These are phyloP conservation scores for Saguinus imperator DNA, from an alignment of 2,113 vertebrate genomes.

Conservation along the genomic window DNA sequence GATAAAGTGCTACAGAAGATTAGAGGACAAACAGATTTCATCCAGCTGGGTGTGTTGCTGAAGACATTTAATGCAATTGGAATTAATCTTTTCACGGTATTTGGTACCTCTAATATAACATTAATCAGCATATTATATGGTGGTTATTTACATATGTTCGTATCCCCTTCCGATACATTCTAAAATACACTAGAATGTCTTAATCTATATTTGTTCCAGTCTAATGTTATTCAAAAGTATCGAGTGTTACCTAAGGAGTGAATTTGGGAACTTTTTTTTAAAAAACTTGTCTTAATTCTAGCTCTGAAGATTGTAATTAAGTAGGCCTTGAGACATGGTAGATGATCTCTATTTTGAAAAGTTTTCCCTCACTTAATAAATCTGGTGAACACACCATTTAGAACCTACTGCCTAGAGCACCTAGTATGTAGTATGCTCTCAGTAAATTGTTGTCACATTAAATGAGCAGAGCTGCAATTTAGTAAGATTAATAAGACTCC, in stretches of 20 bases:
- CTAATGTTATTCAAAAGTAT: not conserved
- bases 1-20: slow-evolving; percentile 7
- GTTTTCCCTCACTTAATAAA: slow-evolving; percentile 12
- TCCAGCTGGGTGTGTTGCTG: not conserved
- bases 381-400: slow-evolving; percentile 42
- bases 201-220: not conserved
- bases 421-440: slow-evolving; percentile 59
- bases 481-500: slow-evolving; percentile 66
- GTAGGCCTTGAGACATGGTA: not conserved
- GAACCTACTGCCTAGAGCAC: slow-evolving; percentile 36
- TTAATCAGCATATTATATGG: slow-evolving; percentile 16
- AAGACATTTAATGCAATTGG: slow-evolving; percentile 35
- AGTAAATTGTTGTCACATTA: slow-evolving; percentile 73
- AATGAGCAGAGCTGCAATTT: slow-evolving; percentile 65
- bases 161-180: not conserved
- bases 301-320: not conserved
- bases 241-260: not conserved
- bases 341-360: slow-evolving; percentile 48
- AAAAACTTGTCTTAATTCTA: not conserved
- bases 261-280: not conserved
- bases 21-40: slow-evolving; percentile 44
- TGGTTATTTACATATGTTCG: slow-evolving; percentile 17
- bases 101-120: slow-evolving; percentile 4
- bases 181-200: not conserved
- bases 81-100: slow-evolving; percentile 12